A percentile compares a stretch with the other conserved stretches of the same genome.
These are phyloP conservation scores for Pachyuromys duprasi DNA, from an alignment of 2,797 vertebrate genomes.

Conservation along the genomic window DNA sequence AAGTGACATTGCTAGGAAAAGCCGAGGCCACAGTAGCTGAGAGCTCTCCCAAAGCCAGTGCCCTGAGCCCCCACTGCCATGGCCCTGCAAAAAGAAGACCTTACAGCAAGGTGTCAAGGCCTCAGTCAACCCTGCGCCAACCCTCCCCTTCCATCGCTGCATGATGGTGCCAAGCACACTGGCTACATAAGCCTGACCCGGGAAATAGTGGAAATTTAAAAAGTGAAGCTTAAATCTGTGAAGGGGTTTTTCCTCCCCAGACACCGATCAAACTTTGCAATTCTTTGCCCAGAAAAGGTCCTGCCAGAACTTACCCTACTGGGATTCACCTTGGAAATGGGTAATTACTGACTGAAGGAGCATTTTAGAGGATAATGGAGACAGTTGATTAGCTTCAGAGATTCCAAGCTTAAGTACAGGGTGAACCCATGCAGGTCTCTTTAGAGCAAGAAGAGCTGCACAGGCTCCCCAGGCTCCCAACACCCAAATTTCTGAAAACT, in stretches of 20 bases:
- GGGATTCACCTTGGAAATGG: constrained; percentile 75
- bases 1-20: constrained; percentile 71
- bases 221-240: constrained; percentile 64
- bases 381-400: constrained; percentile 33
- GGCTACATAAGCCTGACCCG: not conserved
- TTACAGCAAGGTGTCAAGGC: not conserved
- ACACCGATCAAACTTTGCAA: constrained; percentile 56
- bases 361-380: not conserved
- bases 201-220: constrained; percentile 47
- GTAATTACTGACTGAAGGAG: constrained; percentile 54
- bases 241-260: constrained; percentile 64
- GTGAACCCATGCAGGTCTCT: constrained; percentile 30
- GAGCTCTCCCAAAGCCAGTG: not conserved
- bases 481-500: not conserved
- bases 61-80: not conserved
- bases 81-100: too few relatives aligned
- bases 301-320: constrained; percentile 62
- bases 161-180: not conserved
- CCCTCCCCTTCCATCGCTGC: not conserved
- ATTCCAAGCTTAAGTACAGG: not conserved
- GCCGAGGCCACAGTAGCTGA: constrained; percentile 29
- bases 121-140: not conserved
- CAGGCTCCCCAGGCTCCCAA: not conserved
- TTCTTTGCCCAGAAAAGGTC: constrained; percentile 73
- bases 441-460: not conserved